These are phyloP conservation scores for Gymnocypris eckloni DNA, from an alignment of 2,797 vertebrate genomes.

Conservation along the genomic window DNA sequence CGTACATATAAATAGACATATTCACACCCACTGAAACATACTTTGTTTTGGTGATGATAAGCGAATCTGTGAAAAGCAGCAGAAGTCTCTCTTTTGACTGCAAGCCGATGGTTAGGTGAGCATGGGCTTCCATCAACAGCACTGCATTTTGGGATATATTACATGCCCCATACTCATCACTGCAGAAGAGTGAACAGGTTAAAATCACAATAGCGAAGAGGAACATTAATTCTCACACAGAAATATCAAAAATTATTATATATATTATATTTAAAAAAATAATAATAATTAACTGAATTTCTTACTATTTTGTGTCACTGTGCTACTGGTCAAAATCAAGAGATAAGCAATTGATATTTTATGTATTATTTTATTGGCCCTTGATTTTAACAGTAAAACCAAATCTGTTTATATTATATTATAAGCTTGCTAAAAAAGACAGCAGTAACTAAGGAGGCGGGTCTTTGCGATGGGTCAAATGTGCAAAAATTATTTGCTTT, in stretches of 20 bases:
- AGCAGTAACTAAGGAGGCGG: too few relatives aligned
- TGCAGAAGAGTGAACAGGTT: slow-evolving; percentile 38
- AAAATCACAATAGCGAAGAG: background rate
- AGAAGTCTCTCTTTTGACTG: slow-evolving; percentile 88
- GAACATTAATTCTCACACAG: background rate
- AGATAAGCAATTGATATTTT: too few relatives aligned
- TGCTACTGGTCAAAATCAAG: too few relatives aligned
- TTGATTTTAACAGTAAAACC: too few relatives aligned
- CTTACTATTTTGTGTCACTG: too few relatives aligned
- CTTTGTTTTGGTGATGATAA: slow-evolving; percentile 89
- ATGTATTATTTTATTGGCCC: too few relatives aligned
- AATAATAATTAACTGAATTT: too few relatives aligned
- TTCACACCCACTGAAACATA: slow-evolving; percentile 63
- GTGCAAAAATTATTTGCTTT: too few relatives aligned
- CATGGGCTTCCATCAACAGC: slow-evolving; percentile 81
- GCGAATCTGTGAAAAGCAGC: slow-evolving; percentile 84
- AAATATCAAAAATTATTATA: background rate
- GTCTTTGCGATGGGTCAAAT: too few relatives aligned
- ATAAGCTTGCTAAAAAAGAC: too few relatives aligned
- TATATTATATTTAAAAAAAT: too few relatives aligned
- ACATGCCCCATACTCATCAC: slow-evolving; percentile 65
- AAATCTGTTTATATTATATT: too few relatives aligned
- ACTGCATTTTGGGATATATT: slow-evolving; percentile 65
- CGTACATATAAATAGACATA: background rate
- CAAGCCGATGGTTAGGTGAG: slow-evolving; percentile 83